Percentiles rank a stretch among this genome's conserved stretches.
These are phyloP conservation scores for Sprattus sprattus DNA, from an alignment of 2,113 vertebrate genomes.

Conservation along the genomic window DNA sequence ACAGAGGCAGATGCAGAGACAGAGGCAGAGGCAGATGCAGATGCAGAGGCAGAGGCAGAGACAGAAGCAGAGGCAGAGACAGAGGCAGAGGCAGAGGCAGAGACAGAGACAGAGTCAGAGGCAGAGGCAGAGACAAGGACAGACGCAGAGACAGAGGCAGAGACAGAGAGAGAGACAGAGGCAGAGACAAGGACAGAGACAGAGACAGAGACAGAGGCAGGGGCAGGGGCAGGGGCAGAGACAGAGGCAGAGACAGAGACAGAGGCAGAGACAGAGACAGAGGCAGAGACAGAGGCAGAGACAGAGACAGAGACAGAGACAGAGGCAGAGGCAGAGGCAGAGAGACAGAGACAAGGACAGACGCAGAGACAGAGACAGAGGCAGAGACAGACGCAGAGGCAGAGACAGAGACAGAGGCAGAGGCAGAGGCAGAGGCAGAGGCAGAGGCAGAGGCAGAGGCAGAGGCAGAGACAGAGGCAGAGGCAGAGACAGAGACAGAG, in stretches of 20 bases:
- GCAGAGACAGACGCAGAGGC: background rate
- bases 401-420: no score
- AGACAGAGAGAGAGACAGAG: background rate
- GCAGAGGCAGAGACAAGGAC: background rate
- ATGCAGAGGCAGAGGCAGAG: background rate
- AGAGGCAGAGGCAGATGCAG: background rate
- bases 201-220: background rate
- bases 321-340: background rate
- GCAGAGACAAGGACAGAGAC: background rate
- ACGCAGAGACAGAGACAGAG: background rate
- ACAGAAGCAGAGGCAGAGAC: background rate
- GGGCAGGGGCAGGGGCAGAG: background rate
- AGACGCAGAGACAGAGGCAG: no score
- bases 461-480: no score
- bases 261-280: background rate
- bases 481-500: background rate
- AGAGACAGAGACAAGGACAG: no score
- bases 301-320: background rate
- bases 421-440: background rate
- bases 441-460: background rate
- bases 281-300: background rate
- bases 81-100: background rate
- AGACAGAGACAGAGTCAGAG: background rate
- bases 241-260: background rate
- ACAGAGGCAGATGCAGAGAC: no score